Evolutionary conservation across 2,888 invertebrate species (phyloP), one percentile per base, ranked within the genome.

Genomic region (Parasteatoda lunata): DNA sequence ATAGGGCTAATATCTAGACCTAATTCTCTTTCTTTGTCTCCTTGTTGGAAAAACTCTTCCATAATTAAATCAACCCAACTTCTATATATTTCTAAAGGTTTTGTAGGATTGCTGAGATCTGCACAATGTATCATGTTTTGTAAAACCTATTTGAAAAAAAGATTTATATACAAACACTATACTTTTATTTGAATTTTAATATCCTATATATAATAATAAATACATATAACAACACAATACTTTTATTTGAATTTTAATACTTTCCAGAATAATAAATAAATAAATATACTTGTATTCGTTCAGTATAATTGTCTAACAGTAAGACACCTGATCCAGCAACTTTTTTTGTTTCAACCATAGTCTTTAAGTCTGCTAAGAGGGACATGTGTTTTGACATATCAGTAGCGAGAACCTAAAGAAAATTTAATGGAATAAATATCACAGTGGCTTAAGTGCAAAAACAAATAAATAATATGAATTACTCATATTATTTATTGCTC

Each of bases 351-450:
- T 99, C 99, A 77, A 99, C 99, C 98, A 99, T 99, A 49, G 99
- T 99, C 93, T 99, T 99, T 89, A 99, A 94, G 93, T 99, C 99
- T 86, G 99, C 99, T 90, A 99, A 94, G 89, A 99, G 94, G 91
- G 96, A 97, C 99, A 99, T 99, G 93, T 99, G 99, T 93, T 99
- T 99, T 73, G 98, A 98, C 99, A 99, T 99, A 93, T 99, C 99
- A 77, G 99, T 99, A 90, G 99, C 99, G 90, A 99, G 94, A 90
- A 99, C 93, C 93, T 92, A 86, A 6, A 90, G 89, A 9, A 52
- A 66, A 51, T 64, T 13, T 13, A 59, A 59, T 7, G 9, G 59
- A 59, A 59, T 59, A n/a, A 59, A 59, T 30, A 30, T 30, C 30
- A 30, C 30, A 30, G 2, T 30, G 30, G 30, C 30, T 30, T 30